These are phyloP conservation scores for Myocastor coypus DNA, from an alignment of 2,113 vertebrate species.

Conservation along the genomic window DNA sequence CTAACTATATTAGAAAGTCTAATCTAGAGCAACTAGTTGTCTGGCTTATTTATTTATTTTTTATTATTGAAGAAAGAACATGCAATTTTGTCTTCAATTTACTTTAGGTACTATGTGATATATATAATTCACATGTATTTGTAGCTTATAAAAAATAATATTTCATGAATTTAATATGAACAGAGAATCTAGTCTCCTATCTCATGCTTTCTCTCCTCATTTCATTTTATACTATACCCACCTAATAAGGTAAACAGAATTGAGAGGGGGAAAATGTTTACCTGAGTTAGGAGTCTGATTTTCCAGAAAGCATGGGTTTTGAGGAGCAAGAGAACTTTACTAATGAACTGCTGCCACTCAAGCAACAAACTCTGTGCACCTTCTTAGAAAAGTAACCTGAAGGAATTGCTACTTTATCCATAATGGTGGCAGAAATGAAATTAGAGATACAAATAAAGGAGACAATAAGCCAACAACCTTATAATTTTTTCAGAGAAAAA, in stretches of 20 bases:
- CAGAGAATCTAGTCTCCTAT: not conserved
- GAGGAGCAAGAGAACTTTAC: not conserved
- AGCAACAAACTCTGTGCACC: not conserved
- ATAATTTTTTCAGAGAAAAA: not conserved
- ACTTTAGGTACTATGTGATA: not conserved
- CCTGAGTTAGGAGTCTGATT: not conserved
- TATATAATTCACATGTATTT: conserved; percentile 26
- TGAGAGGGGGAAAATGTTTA: not conserved
- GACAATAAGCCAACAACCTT: not conserved
- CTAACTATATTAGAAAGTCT: not conserved
- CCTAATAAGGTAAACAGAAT: not conserved
- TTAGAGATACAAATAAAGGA: not conserved
- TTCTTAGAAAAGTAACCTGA: not conserved
- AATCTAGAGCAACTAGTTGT: not conserved
- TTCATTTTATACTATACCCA: not conserved
- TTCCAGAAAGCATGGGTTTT: not conserved
- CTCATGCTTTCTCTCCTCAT: not conserved
- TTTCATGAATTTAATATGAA: conserved; percentile 7
- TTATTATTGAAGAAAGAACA: conserved; percentile 46
- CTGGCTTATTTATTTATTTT: not conserved
- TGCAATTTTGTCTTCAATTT: conserved; percentile 25
- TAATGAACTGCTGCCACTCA: not conserved
- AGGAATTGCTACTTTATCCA: not conserved
- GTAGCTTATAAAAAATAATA: not conserved
- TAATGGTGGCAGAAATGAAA: not conserved